Evolutionary conservation across 92 coral and sea anemone species (phyloP), one percentile per base, ranked within the genome.

Genomic region (Hydrozoanthus gracilis): DNA sequence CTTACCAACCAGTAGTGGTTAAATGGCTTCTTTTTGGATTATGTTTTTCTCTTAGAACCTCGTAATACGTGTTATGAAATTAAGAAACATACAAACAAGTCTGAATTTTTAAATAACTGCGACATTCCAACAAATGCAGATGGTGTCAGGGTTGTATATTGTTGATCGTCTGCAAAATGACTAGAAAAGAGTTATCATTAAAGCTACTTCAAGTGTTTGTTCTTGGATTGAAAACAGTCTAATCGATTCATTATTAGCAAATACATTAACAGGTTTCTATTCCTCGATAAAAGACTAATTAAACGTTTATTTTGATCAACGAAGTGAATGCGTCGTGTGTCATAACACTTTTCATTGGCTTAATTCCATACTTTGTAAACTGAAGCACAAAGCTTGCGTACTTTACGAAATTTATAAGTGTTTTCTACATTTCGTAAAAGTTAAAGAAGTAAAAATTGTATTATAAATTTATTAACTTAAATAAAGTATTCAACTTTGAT

Each of bases 401-500:
- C 66, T 80, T 80, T 80, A 65, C 47, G 51, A 80, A 51, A 12
- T 70, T n/a, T 76, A 18, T 56, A 17, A 62, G 61, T 65, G 74
- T 65, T 80, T 80, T 49, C 85, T 65, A 80, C 15, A 80, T 62
- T 80, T 80, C 73, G 73, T 47, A 80, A 65, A 44, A 16, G 46
- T 45, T 65, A 2, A 16, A 47, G 27, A 52, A 65, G 60, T 79
- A 80, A 47, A 45, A 80, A 64, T 79, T 64, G 74, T 78, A 78
- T 78, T 35, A 80, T 65, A 65, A 64, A 80, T 80, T 65, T 64
- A 65, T 80, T 80, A 80, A 80, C 58, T 65, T 80, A 80, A 80
- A 56, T 56, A 62, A 80, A 80, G 12, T 15, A 80, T 17, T 48
- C 14, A 64, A 14, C 15, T 80, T 80, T 77, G 13, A 77, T 77